A percentile compares a stretch with the other conserved stretches of the same genome.
These are phyloP conservation scores for Antheraea assamensis DNA, from an alignment of 2,888 invertebrate species.

Conservation along the genomic window DNA sequence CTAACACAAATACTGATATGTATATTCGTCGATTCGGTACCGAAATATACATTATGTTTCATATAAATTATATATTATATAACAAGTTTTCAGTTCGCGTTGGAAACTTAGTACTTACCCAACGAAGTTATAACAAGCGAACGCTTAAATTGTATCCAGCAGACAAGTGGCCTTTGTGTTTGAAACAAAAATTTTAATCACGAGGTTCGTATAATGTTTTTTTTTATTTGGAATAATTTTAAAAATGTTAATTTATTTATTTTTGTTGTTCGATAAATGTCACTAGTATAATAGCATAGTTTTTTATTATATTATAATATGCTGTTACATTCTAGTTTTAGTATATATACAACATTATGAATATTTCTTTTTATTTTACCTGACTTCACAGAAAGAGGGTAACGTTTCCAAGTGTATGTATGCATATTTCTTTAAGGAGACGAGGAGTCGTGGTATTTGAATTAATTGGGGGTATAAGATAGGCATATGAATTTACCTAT, in stretches of 20 bases:
- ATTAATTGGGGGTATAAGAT: too few species aligned
- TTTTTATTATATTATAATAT: background rate
- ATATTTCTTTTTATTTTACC: background rate
- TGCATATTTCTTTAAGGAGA: too few species aligned
- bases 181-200: slow-evolving; percentile 58
- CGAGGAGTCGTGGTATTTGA: too few species aligned
- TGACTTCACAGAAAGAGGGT: too few species aligned
- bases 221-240: slow-evolving; percentile 26
- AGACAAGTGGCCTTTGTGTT: slow-evolving; percentile 49
- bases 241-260: background rate
- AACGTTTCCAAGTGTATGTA: too few species aligned
- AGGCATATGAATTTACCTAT: too few species aligned
- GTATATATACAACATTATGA: background rate
- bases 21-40: too few species aligned
- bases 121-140: slow-evolving; percentile 51
- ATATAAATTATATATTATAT: background rate
- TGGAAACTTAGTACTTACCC: slow-evolving; percentile 19
- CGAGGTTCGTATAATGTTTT: slow-evolving; percentile 36
- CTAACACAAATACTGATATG: too few species aligned
- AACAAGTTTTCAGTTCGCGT: background rate
- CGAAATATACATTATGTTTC: too few species aligned
- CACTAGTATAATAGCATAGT: background rate
- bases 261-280: background rate
- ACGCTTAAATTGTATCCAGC: slow-evolving; percentile 44
- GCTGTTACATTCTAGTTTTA: background rate